Base-by-base conservation (phyloP, 2,888 invertebrate genomes). In the Margaritifera margaritifera region DNA sequence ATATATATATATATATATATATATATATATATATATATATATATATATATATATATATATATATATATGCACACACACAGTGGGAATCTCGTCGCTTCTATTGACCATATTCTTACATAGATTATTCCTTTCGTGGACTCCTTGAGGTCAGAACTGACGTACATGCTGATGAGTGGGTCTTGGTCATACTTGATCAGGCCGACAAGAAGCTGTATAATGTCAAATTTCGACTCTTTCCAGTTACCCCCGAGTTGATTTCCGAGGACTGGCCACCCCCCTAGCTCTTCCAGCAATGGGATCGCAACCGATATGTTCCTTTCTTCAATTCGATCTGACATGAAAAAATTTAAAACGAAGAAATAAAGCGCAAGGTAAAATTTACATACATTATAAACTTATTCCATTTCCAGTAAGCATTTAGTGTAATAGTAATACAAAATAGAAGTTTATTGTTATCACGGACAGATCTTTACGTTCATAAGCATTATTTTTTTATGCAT, bases 71-170 rank as follows among this genome's bases (percentile, higher is more conserved):
- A n/a, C n/a, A n/a, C n/a, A n/a, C n/a, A n/a, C n/a, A n/a, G n/a
- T n/a, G n/a, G n/a, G n/a, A n/a, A n/a, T n/a, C n/a, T n/a, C n/a
- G n/a, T n/a, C n/a, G n/a, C n/a, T n/a, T n/a, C n/a, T 31, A 31
- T 31, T 6, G 31, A 31, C 6, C 6, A 31, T 31, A 55, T 62
- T 71, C 80, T 78, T 86, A 96, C 96, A 93, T 96, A 95, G 84
- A 97, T 92, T 88, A 96, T 94, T 91, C 96, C 94, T 81, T 93
- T 92, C 50, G 95, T 94, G 75, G 96, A 96, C 90, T 97, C 95
- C 90, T 95, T 96, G 90, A 96, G 95, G 89, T 97, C 96, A 0
- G 96, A 94, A 4, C 95, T 95, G 76, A 96, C 94, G 72, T 75
- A 82, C 18, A 83, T 67, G 56, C 75, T 65, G 55, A 88, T 72